Base-by-base conservation (phyloP, 2,113 vertebrate genomes). In the Thamnaconus septentrionalis region DNA sequence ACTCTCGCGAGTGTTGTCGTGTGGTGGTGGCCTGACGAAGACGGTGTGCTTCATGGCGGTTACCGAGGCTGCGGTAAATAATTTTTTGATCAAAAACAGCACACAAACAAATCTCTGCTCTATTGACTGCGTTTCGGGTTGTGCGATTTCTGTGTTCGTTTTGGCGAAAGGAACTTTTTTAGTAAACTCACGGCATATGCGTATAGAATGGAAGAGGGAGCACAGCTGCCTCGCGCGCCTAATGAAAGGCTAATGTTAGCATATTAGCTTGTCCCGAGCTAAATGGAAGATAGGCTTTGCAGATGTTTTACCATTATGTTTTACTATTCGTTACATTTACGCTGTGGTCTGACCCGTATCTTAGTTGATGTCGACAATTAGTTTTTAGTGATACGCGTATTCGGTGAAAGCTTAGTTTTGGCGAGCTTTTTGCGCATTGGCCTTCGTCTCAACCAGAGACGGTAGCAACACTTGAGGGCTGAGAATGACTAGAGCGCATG, bases 11-110 rank as follows among this genome's bases (percentile, higher is more conserved):
- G 76, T 0, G n/a, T 73, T 84, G 31, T 0, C 7, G 45, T 51
- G 53, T 54, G 80, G 31, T 69, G 87, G 81, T 85, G 81, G 85
- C 58, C 80, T 18, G 44, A 8, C 58, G 78, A 86, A 66, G 44
- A 8, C 58, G 78, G 87, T 65, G 88, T 91, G 88, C 90, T 90
- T 89, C 76, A 92, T 93, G 91, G 92, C 91, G 89, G 87, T 91
- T 42, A 90, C 88, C 68, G 88, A 86, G 84, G 81, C 87, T 86
- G 87, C 83, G 92, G 91, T 92, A 92, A 92, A 83, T 89, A 61
- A 67, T 87, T 71, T 74, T 12, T 75, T 51, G 48, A 53, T 69
- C 61, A 78, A 62, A 3, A 59, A 4, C 2, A 50, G 52, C 7
- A 53, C 9, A 6, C 61, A 71, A 4, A 41, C 6, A 4, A 2